These are phyloP conservation scores for Mythimna impura DNA, from an alignment of 2,888 invertebrate species.

Conservation along the genomic window DNA sequence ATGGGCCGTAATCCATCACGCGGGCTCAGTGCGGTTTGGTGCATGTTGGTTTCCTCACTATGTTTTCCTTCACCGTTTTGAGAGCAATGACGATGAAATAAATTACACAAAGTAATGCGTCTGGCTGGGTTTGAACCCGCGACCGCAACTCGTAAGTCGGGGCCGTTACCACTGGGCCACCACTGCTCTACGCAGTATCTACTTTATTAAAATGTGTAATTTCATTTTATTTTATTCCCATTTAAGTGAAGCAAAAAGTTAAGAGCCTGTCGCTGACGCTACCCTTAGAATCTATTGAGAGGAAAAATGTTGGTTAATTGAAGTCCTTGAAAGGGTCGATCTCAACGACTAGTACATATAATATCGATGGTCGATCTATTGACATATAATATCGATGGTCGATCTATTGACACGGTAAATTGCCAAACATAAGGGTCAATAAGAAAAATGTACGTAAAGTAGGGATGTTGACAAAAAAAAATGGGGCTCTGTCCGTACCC, in stretches of 20 bases:
- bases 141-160: too few species aligned
- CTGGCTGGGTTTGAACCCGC: too few species aligned
- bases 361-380: slow-evolving; percentile 16
- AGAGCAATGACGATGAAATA: too few species aligned
- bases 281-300: slow-evolving; percentile 9
- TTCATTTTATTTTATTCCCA: slow-evolving; percentile 7
- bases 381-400: not conserved
- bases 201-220: slow-evolving; percentile 7
- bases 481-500: too few species aligned
- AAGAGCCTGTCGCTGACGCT: slow-evolving; percentile 11
- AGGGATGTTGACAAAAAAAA: too few species aligned
- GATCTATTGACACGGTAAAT: slow-evolving; percentile 23
- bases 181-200: not conserved
- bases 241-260: not conserved
- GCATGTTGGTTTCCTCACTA: too few species aligned
- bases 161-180: not conserved
- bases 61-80: too few species aligned
- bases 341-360: too few species aligned
- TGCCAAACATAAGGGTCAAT: not conserved
- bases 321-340: slow-evolving; percentile 7
- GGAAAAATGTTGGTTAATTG: slow-evolving; percentile 26
- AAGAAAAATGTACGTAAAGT: not conserved
- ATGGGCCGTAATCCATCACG: too few species aligned
- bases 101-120: too few species aligned
- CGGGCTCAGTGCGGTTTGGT: too few species aligned